A percentile compares a stretch with the other conserved stretches of the same genome.
These are phyloP conservation scores for Cottoperca gobio DNA, from an alignment of 2,797 vertebrate genomes.

Conservation along the genomic window DNA sequence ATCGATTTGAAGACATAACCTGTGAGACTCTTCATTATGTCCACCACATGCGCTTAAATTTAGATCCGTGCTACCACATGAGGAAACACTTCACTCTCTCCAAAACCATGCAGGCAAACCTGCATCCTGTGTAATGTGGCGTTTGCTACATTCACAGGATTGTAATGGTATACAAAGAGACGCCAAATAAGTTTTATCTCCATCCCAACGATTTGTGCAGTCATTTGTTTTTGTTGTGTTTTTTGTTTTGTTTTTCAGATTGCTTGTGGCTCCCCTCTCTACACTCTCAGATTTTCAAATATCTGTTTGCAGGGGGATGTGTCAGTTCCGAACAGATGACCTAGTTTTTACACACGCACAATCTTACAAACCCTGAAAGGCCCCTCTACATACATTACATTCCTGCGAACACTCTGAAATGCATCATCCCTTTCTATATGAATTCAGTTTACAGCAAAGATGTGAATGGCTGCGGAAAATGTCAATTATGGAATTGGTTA, in stretches of 20 bases:
- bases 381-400: constrained; percentile 72
- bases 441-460: constrained; percentile 61
- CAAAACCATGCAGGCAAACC: constrained; percentile 60
- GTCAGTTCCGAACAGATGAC: constrained; percentile 86
- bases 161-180: constrained; percentile 69
- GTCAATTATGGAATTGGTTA: constrained; percentile 78
- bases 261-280: constrained; percentile 77
- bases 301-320: constrained; percentile 84
- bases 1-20: constrained; percentile 69
- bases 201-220: constrained; percentile 76
- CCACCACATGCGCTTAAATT: constrained; percentile 73
- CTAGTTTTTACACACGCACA: constrained; percentile 83
- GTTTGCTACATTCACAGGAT: constrained; percentile 58
- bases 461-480: constrained; percentile 70
- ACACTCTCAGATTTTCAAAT: constrained; percentile 81
- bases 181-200: constrained; percentile 74
- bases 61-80: constrained; percentile 53
- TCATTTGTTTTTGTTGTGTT: constrained; percentile 73
- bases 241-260: constrained; percentile 51
- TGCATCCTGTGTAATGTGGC: constrained; percentile 69
- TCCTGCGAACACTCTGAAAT: constrained; percentile 53
- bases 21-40: constrained; percentile 73
- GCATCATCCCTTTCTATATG: constrained; percentile 41
- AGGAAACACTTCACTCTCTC: constrained; percentile 57
- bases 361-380: constrained; percentile 72